Percentiles rank a stretch among this genome's conserved stretches.
phyloP scores from a whole-genome alignment of 2,113 vertebrate species.

The Gymnocephalus cernua region DNA sequence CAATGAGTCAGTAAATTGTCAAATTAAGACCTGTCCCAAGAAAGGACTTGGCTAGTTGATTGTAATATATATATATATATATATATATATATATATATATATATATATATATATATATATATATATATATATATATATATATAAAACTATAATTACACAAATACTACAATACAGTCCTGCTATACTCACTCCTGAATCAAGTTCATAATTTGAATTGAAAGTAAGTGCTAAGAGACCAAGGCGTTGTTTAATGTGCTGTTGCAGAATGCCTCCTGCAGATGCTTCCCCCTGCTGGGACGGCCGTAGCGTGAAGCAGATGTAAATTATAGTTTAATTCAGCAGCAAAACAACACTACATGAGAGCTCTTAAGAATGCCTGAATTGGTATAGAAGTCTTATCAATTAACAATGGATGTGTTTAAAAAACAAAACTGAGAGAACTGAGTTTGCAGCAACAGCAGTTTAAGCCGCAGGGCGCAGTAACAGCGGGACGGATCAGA shows the following conservation, averaged over 20 bases:
- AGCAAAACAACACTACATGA: constrained; percentile 3
- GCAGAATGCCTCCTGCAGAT: neutral
- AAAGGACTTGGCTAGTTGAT: neutral
- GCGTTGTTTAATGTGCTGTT: neutral
- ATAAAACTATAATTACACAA: neutral
- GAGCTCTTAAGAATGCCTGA: neutral
- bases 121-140: too few relatives aligned
- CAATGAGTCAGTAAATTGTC: neutral
- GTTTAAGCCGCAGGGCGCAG: constrained; percentile 11
- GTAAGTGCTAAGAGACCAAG: neutral
- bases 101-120: too few relatives aligned
- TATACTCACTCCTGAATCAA: neutral
- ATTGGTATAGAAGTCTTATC: constrained; percentile 1
- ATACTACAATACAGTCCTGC: neutral
- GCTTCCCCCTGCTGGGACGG: neutral
- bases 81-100: too few relatives aligned
- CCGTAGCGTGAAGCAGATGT: neutral
- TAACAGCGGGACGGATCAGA: neutral
- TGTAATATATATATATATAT: too few relatives aligned
- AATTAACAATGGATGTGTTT: constrained; percentile 6
- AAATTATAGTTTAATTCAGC: constrained; percentile 17
- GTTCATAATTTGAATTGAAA: neutral
- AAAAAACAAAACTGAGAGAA: neutral
- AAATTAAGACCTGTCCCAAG: neutral
- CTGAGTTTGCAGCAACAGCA: neutral